These are phyloP conservation scores for Caenorhabditis brenneri DNA, from an alignment of 1,140 invertebrate genomes.

Conservation along the genomic window DNA sequence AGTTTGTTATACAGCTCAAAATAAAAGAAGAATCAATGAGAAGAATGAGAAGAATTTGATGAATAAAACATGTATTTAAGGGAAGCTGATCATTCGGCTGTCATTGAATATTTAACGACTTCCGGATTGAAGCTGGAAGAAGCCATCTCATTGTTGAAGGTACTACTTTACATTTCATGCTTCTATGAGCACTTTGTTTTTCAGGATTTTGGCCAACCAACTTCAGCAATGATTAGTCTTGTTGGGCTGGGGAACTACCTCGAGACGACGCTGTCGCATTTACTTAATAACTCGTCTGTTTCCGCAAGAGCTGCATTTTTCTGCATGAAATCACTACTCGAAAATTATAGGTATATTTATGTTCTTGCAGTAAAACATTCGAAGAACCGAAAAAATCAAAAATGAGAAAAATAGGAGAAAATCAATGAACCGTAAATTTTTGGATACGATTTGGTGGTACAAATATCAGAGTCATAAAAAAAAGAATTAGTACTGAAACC, in stretches of 20 bases:
- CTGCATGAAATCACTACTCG: slow-evolving; percentile 27
- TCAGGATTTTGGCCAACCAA: slow-evolving; percentile 27
- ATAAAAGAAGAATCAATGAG: neutral
- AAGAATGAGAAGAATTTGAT: neutral
- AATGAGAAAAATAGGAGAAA: no score
- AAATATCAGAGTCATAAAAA: no score
- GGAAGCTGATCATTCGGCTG: slow-evolving; percentile 4
- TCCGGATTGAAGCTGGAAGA: slow-evolving; percentile 33
- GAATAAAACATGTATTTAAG: slow-evolving; percentile 3
- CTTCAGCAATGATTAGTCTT: slow-evolving; percentile 4
- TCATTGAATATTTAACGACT: slow-evolving; percentile 37
- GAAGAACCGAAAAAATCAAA: neutral
- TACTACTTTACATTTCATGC: slow-evolving; percentile 6
- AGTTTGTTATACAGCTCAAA: neutral
- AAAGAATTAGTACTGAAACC: no score
- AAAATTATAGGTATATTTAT: slow-evolving; percentile 16
- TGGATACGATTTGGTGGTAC: no score
- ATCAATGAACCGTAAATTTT: no score
- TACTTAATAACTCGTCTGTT: slow-evolving; percentile 3
- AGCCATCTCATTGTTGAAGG: slow-evolving; percentile 32
- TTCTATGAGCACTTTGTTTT: neutral
- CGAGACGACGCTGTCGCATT: neutral
- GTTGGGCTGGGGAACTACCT: slow-evolving; percentile 29
- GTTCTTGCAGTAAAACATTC: no score
- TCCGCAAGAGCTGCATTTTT: slow-evolving; percentile 15